Percentiles rank a stretch among this genome's conserved stretches.
Evolutionary conservation across 1,140 invertebrate genomes (phyloP).

Genomic region (Neodiprion fabricii): DNA sequence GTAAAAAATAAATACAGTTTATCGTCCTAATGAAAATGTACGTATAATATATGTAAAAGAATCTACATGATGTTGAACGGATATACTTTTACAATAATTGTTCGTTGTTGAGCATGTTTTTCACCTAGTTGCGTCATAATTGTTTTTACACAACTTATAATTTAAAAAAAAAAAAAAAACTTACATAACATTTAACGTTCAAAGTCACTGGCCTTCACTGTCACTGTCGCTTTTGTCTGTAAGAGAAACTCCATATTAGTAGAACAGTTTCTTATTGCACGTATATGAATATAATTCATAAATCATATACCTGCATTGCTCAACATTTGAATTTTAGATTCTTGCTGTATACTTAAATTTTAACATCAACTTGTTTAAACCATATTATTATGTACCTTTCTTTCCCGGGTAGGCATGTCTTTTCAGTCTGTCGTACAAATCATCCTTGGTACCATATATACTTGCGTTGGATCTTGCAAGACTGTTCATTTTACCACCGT

Average conservation of each 20-base stretch:
- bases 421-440: conserved; percentile 93
- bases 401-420: conserved; percentile 95
- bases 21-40: not conserved
- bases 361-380: not conserved
- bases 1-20: conserved; percentile 6
- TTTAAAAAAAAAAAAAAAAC: not conserved
- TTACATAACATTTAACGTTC: not conserved
- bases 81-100: not conserved
- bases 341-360: too few relatives aligned
- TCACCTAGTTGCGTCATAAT: conserved; percentile 16
- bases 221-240: conserved; percentile 91
- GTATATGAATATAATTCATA: conserved; percentile 7
- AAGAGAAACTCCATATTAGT: conserved; percentile 52
- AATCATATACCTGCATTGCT: conserved; percentile 13
- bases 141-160: not conserved
- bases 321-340: conserved; percentile 9
- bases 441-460: conserved; percentile 94
- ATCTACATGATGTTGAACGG: not conserved
- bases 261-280: conserved; percentile 9
- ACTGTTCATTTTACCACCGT: conserved; percentile 86
- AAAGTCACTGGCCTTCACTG: conserved; percentile 82
- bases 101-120: conserved; percentile 26
- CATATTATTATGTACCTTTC: conserved; percentile 74
- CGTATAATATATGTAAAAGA: not conserved
- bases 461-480: conserved; percentile 90